Evolutionary conservation across 2,888 invertebrate genomes (phyloP), one percentile per base, ranked within the genome.

Genomic region (Diadegma fenestrale): DNA sequence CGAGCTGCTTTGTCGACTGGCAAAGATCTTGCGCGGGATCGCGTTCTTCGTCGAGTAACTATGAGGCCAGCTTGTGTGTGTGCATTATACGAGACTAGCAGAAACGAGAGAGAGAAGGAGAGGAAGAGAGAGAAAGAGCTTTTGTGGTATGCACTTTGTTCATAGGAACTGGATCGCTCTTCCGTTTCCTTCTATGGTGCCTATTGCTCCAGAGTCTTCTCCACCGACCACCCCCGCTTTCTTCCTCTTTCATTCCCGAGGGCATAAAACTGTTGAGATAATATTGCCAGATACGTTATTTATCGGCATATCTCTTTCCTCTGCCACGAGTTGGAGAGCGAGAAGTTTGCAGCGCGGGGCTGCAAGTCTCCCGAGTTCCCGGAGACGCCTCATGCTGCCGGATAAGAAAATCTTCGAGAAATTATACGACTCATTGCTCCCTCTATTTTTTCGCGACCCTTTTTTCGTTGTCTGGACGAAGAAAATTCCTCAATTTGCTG

Each of bases 261-360:
- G 88, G 88, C 88, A 89, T 91, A 89, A 89, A 90, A 91, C 89
- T 90, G 88, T 85, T 90, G 89, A 89, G 90, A 92, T 92, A 92
- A 91, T 91, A 92, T 92, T 92, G 90, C 91, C 89, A 89, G 91
- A 91, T 91, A 91, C 88, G 89, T 92, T 92, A 92, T 92, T 92
- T 91, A 92, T 92, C 89, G 89, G 75, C 58, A 88, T 91, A 91
- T 91, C 89, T 89, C 86, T 89, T 77, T 66, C 83, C 87, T 84
- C 86, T 86, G 84, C 82, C 80, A 87, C 81, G 76, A 76, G 82
- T 72, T 78, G 80, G 72, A 78, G 86, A 86, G 51, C 66, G 51
- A 78, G 61, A 85, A 78, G 71, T 76, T 86, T 82, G 80, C 63
- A 72, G 80, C 80, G 80, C 80, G 5, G n/a, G 17, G 61, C 7